Evolutionary conservation across 2,113 vertebrate species (phyloP), one percentile per base, ranked within the genome.

Genomic region (Pituophis catenifer): DNA sequence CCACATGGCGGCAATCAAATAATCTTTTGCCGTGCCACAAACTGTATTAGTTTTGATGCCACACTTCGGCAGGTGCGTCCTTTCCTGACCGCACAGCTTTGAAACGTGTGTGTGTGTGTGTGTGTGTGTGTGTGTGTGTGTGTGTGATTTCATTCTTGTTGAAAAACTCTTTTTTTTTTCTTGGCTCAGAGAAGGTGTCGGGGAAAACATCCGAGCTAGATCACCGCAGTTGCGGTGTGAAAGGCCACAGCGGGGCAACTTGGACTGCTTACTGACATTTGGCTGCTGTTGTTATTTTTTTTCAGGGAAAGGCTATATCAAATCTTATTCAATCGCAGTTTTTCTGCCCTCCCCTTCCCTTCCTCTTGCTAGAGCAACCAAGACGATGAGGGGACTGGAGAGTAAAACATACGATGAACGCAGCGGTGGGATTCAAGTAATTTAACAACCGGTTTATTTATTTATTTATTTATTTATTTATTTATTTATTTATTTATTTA

Each of bases 71-170:
- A 1, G 1, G 62, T 48, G 70, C 88, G 57, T 70, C 24, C 91
- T 89, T 5, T 12, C 26, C 53, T 26, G 92, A 91, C 38, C 58
- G 1, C 0, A 3, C 75, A 94, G 93, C 96, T 95, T 90, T 96
- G 96, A 98, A 98, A 95, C 58, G 15, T 65, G 38, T 38, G 38
- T 38, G 38, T 38, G 38, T 38, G 38, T 38, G 38, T 38, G 38
- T 38, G 38, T 38, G 38, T 38, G 38, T 38, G 38, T 38, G 38
- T 38, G 38, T 38, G 38, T 38, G 38, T 38, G 38, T 38, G 38
- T 38, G 38, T 38, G 38, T 38, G 96, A 97, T 96, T 96, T 94
- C 96, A 96, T 86, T 96, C 95, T 53, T 0, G 70, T 92, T 70
- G 81, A n/a, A 44, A 94, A 92, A 50, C 94, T 94, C 55, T 38